Evolutionary conservation across 2,113 vertebrate species (phyloP).

Genomic region (Amblyornis subalaris): DNA sequence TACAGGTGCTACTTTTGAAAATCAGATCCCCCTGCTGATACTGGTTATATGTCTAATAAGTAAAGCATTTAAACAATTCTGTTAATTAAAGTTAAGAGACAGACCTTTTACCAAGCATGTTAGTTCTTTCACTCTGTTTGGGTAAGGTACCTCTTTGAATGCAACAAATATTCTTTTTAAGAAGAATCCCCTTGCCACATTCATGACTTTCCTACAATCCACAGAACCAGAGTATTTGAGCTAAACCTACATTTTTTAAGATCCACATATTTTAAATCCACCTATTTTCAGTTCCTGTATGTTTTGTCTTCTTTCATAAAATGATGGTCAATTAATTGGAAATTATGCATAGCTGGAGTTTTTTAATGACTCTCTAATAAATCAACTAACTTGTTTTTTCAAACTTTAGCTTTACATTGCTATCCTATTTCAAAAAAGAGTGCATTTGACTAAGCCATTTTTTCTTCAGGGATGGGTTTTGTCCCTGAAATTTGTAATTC

Average conservation of each 20-base stretch:
- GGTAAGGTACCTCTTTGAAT: not conserved
- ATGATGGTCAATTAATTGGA: not conserved
- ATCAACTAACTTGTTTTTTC: not conserved
- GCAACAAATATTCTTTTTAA: not conserved
- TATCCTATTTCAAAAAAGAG: not conserved
- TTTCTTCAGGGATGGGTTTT: not conserved
- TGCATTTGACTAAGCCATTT: not conserved
- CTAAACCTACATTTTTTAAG: not conserved
- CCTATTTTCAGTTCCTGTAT: not conserved
- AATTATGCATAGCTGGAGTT: not conserved
- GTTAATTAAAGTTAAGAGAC: not conserved
- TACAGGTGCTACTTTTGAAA: not conserved
- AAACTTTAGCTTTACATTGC: not conserved
- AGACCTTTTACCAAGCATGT: not conserved
- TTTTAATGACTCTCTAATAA: not conserved
- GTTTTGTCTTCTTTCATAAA: not conserved
- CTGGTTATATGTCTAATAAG: fast-evolving
- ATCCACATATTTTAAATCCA: not conserved
- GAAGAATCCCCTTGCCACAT: not conserved
- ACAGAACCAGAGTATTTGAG: not conserved
- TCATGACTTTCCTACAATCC: not conserved
- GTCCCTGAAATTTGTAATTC: not conserved
- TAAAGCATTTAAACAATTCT: not conserved
- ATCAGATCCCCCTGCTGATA: not conserved
- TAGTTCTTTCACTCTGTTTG: not conserved